Base-by-base conservation (phyloP, 2,797 vertebrate species). In the Rhadinocentrus ornatus region DNA sequence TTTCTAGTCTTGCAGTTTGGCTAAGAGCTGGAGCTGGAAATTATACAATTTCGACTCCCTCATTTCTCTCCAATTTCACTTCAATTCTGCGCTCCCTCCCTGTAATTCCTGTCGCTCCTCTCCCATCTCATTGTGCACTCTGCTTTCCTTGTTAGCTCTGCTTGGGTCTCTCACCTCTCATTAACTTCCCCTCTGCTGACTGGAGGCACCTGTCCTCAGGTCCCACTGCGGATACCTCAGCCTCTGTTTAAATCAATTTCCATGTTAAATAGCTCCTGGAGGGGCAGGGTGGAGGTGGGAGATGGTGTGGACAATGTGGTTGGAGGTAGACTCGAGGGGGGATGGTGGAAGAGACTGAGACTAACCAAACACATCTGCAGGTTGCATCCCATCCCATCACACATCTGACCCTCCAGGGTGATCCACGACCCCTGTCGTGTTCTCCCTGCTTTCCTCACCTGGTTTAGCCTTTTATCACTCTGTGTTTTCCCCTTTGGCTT, bases 231-330 rank as follows among this genome's bases (percentile, higher is more conserved):
- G 85, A 91, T 87, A 90, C 87, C 89, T 89, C 83, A 61, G 81
- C 83, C 88, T 89, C 80, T 83, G 82, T 92, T 91, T 91, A 92
- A 94, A 94, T 94, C 92, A 91, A 92, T 94, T 94, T 93, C 88
- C 91, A 91, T 93, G 92, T 93, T 93, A 94, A 91, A 87, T 88
- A 85, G 84, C 82, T 78, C 78, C 86, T 88, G 80, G 73, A 84
- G 82, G 83, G 87, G 62, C 78, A 27, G 68, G 63, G 62, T 46
- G 77, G 74, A 50, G 57, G 75, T 69, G 60, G 58, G 56, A 41
- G 73, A 72, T 0, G 29, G 73, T 52, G 56, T 27, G 74, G 46
- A 44, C 22, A 1, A 37, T 3, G 13, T 34, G 55, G 67, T 39
- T 4, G 27, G 32, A 39, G 53, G 26, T 5, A 53, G 75, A 48